These are phyloP conservation scores for Dioctria rufipes DNA, from an alignment of 2,888 invertebrate genomes.

Conservation along the genomic window DNA sequence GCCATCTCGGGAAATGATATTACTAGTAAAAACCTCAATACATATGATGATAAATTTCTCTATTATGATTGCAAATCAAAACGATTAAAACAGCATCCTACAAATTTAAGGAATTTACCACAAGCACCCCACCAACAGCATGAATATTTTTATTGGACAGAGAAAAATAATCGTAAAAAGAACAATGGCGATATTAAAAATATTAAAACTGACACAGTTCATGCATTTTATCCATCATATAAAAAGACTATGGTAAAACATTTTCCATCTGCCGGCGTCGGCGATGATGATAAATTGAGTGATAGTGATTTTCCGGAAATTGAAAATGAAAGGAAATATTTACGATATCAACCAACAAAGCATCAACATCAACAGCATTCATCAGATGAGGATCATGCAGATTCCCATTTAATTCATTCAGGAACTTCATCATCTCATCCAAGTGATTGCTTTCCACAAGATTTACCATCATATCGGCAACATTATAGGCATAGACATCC, in stretches of 20 bases:
- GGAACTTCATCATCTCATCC: conserved; percentile 45
- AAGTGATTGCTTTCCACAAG: conserved; percentile 32
- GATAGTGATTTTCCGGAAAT: conserved; percentile 54
- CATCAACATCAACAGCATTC: conserved; percentile 60
- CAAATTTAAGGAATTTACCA: conserved; percentile 40
- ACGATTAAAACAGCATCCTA: conserved; percentile 57
- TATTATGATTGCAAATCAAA: conserved; percentile 60
- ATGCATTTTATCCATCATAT: conserved; percentile 68
- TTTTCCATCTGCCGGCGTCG: conserved; percentile 57
- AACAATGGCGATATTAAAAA: conserved; percentile 49
- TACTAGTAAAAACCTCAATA: conserved; percentile 55
- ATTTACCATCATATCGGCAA: conserved; percentile 59
- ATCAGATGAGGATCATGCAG: conserved; percentile 56
- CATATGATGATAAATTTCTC: conserved; percentile 58
- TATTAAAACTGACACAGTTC: conserved; percentile 49
- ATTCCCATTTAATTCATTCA: conserved; percentile 51
- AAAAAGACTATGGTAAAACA: conserved; percentile 63
- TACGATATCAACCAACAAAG: conserved; percentile 43
- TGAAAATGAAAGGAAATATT: conserved; percentile 51
- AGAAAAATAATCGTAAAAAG: conserved; percentile 66
- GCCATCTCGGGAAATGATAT: conserved; percentile 33
- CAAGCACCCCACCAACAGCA: conserved; percentile 63
- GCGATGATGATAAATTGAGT: conserved; percentile 42
- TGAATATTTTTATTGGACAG: conserved; percentile 70
- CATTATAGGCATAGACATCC: conserved; percentile 65